A percentile compares a stretch with the other conserved stretches of the same genome.
Conservation (phyloP, 2,888 invertebrate species). For the Watsonalla binaria region DNA sequence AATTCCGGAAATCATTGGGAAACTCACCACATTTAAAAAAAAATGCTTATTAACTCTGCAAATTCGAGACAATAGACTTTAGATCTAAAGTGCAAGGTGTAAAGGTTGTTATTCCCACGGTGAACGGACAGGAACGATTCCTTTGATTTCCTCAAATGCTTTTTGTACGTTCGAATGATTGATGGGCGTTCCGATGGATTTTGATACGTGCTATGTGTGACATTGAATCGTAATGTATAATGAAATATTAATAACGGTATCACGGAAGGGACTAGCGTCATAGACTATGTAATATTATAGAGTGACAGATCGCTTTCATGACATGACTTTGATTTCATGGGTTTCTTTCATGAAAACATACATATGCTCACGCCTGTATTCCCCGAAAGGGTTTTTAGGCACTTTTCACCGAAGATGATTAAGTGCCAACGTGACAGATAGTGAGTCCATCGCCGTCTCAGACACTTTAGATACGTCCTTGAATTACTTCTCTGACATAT, state of each 20-base stretch:
- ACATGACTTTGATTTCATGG: background rate
- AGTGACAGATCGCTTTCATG: background rate
- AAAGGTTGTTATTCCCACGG: conserved; percentile 1
- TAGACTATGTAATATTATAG: background rate
- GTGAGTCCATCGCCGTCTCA: no score
- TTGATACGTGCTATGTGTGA: background rate
- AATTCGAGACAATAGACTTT: conserved; percentile 1
- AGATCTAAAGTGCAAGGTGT: background rate
- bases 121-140: background rate
- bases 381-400: no score
- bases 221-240: background rate
- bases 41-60: conserved; percentile 8
- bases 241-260: background rate
- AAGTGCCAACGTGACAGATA: no score
- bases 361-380: no score
- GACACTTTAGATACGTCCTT: no score
- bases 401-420: no score
- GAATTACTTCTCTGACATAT: no score
- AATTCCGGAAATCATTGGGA: conserved; percentile 2
- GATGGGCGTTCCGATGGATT: background rate
- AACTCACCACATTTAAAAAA: conserved; percentile 5
- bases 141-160: background rate
- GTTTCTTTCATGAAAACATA: no score
- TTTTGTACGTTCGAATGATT: background rate
- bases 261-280: background rate